Conservation (phyloP, 2,113 vertebrate genomes). For the Tachysurus vachellii region DNA sequence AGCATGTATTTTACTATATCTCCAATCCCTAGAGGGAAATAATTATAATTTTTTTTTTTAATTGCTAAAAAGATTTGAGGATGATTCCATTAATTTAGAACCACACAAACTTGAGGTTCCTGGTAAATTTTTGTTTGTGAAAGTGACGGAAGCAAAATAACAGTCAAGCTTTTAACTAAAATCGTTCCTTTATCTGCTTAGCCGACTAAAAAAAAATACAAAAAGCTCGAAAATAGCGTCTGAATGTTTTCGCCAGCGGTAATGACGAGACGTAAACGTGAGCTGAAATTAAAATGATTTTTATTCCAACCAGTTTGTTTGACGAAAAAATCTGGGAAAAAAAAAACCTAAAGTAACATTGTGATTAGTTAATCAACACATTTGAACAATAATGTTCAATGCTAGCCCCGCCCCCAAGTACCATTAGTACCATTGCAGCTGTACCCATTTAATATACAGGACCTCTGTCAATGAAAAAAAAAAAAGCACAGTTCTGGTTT, state of each 20-base stretch:
- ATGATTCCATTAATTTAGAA: background rate
- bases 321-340: background rate
- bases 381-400: background rate
- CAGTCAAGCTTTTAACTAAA: background rate
- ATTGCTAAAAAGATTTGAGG: no score
- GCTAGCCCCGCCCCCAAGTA: background rate
- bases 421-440: background rate
- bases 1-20: background rate
- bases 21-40: background rate
- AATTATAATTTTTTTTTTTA: no score
- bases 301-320: slow-evolving; percentile 18
- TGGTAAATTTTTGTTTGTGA: background rate
- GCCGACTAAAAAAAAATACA: background rate
- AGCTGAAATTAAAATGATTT: background rate
- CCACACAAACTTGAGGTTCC: background rate
- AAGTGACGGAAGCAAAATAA: background rate
- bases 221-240: background rate
- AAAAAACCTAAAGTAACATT: background rate
- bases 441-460: background rate
- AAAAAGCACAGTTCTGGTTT: background rate
- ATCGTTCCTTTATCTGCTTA: background rate
- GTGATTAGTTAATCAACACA: background rate
- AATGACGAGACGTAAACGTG: background rate
- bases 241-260: background rate
- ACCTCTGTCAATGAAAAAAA: background rate